Conservation (phyloP, 1,140 invertebrate species). For the Drosophila neocordata region DNA sequence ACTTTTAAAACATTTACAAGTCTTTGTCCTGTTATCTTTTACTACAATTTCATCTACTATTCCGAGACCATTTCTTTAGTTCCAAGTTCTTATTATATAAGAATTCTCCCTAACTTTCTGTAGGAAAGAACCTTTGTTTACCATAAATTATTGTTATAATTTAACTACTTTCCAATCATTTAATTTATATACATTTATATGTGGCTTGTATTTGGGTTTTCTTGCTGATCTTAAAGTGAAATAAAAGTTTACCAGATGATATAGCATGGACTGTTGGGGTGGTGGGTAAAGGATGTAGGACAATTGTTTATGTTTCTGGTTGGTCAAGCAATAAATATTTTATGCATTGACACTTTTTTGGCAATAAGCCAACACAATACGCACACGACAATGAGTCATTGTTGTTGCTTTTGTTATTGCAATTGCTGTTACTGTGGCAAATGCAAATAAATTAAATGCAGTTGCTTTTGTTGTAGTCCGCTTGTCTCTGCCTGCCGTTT, state of each 20-base stretch:
- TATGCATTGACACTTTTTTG: constrained; percentile 62
- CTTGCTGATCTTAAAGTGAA: not conserved
- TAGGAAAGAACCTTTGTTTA: too few relatives aligned
- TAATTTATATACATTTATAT: not conserved
- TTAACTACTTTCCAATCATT: not conserved
- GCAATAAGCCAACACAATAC: constrained; percentile 57
- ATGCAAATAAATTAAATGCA: constrained; percentile 75
- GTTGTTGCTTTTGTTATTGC: constrained; percentile 35
- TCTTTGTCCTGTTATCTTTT: too few relatives aligned
- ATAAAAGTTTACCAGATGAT: not conserved
- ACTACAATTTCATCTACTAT: too few relatives aligned
- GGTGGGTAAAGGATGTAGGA: not conserved
- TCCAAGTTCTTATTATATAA: too few relatives aligned
- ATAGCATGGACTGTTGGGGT: not conserved
- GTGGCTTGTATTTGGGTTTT: not conserved
- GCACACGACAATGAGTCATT: constrained; percentile 56
- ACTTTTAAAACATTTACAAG: too few relatives aligned
- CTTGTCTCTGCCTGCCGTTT: constrained; percentile 23
- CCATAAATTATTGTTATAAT: not conserved
- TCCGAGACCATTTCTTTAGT: too few relatives aligned
- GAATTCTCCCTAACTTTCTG: too few relatives aligned
- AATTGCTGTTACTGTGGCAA: constrained; percentile 11
- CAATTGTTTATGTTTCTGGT: constrained; percentile 35
- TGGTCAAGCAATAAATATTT: constrained; percentile 59
- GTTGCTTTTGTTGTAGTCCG: constrained; percentile 36